These are phyloP conservation scores for Neodon shergylaensis DNA, from an alignment of 2,113 vertebrate species.

Conservation along the genomic window DNA sequence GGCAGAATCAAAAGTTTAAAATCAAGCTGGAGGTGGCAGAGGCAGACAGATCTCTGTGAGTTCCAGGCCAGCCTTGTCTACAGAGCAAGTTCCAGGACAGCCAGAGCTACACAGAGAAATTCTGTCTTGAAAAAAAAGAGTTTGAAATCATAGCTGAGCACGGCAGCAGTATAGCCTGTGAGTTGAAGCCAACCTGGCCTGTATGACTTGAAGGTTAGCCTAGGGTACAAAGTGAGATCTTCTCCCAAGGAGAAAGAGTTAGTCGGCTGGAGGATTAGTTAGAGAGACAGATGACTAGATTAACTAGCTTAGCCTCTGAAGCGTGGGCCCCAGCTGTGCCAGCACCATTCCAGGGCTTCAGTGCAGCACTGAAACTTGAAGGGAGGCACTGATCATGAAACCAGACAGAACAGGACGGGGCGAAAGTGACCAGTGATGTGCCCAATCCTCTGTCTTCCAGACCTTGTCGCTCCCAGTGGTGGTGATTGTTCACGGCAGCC, in stretches of 20 bases:
- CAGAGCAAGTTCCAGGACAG: not conserved
- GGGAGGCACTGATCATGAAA: not conserved
- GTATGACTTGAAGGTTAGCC: not conserved
- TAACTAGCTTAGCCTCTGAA: not conserved
- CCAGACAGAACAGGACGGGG: too few relatives aligned
- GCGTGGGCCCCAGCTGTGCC: not conserved
- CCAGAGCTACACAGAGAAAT: not conserved
- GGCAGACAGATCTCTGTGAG: not conserved
- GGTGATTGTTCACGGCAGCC: conserved; percentile 98
- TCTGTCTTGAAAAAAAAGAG: not conserved
- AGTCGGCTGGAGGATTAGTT: not conserved
- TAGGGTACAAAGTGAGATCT: not conserved
- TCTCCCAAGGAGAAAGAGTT: not conserved
- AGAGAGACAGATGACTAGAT: not conserved
- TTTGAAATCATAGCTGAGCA: not conserved
- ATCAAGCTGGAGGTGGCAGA: not conserved
- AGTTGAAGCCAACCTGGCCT: not conserved
- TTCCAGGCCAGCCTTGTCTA: not conserved
- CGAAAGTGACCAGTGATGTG: rapidly evolving
- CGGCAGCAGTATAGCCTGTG: not conserved
- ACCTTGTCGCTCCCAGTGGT: conserved; percentile 97
- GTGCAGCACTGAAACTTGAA: not conserved
- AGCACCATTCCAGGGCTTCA: not conserved
- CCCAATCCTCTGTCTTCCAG: conserved; percentile 80
- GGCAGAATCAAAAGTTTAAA: not conserved